Conservation (phyloP, 2,888 invertebrate species). For the Apoda limacodes region DNA sequence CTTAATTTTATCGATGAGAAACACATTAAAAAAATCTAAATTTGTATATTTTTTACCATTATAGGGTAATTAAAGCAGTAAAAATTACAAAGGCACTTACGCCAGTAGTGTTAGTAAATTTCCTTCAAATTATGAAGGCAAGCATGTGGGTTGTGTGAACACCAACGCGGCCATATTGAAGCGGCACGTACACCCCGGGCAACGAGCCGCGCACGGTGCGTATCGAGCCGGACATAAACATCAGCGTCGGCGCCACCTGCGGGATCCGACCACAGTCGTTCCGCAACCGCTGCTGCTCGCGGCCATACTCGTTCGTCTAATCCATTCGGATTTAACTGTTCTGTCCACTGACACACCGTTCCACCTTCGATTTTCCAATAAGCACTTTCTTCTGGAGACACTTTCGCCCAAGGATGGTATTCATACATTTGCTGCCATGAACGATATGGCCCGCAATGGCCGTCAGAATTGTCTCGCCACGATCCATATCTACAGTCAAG, state of each 20-base stretch:
- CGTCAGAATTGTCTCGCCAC: slow-evolving; percentile 81
- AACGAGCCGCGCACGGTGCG: slow-evolving; percentile 72
- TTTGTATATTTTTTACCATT: no score
- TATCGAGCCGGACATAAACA: slow-evolving; percentile 74
- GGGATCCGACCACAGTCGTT: slow-evolving; percentile 78
- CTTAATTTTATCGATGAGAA: no score
- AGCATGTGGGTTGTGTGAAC: slow-evolving; percentile 76
- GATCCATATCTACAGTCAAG: slow-evolving; percentile 84
- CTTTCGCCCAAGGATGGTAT: slow-evolving; percentile 75
- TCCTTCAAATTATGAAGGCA: no score
- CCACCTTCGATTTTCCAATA: slow-evolving; percentile 73
- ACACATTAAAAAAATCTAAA: no score
- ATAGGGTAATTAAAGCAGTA: no score
- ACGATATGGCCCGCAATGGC: slow-evolving; percentile 82
- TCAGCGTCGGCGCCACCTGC: slow-evolving; percentile 53
- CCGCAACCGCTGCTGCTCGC: slow-evolving; percentile 81
- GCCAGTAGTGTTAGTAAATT: no score
- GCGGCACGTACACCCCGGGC: slow-evolving; percentile 72
- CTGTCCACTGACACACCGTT: slow-evolving; percentile 85
- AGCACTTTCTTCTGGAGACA: no score
- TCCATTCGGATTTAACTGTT: slow-evolving; percentile 75
- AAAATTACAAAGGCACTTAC: no score
- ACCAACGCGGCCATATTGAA: slow-evolving; percentile 81
- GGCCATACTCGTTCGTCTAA: slow-evolving; percentile 85
- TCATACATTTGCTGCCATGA: slow-evolving; percentile 88